Base-by-base conservation (phyloP, 2,888 invertebrate genomes). In the Dendrolimus pini region DNA sequence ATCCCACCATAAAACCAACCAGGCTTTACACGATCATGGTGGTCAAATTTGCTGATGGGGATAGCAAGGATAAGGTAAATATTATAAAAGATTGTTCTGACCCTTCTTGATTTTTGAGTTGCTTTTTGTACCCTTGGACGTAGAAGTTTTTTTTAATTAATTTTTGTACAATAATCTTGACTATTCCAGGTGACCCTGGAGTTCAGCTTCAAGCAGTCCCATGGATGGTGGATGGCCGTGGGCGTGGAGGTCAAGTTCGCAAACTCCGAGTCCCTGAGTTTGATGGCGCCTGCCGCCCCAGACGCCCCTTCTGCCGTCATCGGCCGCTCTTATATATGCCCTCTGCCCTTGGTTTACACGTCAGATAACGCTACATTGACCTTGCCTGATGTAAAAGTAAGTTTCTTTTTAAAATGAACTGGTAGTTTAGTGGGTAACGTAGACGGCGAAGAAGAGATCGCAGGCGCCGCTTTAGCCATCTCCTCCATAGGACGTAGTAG, bases 291-390 rank as follows among this genome's bases (percentile, higher is more conserved):
- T 0, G 66, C 80, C 1, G 77, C 85, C 0, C 92, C 92, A 0
- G 80, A 80, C 59, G 84, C 84, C 0, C 87, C 90, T 0, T 70
- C 88, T 0, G 93, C 93, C 0, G 93, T 93, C 1, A 67, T 92
- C 13, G 92, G 92, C 10, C 90, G 87, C 67, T 92, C 93, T 0
- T 93, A 90, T 74, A 87, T 90, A 62, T 93, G 93, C 70, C 88
- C 91, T 0, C 76, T 81, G 61, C 83, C 86, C 0, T 74, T 93
- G 7, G 75, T 91, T 42, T 93, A 93, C 71, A 70, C 80, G 1
- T 87, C 89, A 12, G 89, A 88, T 1, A 80, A 86, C 3, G 91
- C 91, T 1, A 83, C 81, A 1, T 78, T 93, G 1, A 81, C 80
- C 0, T 72, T 93, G 9, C 83, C 77, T 7, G 89, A 93, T 63